phyloP scores from a whole-genome alignment of 2,888 invertebrate species.

The Malacosoma neustria region DNA sequence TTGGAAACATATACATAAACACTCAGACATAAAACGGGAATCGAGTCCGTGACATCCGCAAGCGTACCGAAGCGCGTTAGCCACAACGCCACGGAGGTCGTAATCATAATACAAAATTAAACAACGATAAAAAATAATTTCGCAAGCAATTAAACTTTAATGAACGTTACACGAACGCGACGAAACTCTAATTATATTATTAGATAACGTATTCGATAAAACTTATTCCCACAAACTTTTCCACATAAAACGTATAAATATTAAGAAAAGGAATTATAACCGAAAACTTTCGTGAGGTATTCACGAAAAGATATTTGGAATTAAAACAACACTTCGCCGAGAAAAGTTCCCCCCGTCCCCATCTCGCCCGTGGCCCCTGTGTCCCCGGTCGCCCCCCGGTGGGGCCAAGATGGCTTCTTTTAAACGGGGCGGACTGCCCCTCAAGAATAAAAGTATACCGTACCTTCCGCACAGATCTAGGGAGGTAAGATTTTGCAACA shows the following conservation, averaged over 20 bases:
- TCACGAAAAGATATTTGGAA: conserved; percentile 74
- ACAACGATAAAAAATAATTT: conserved; percentile 1
- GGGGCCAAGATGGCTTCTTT: conserved; percentile 73
- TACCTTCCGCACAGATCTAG: conserved; percentile 56
- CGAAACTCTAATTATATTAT: conserved; percentile 24
- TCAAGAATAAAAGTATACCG: conserved; percentile 69
- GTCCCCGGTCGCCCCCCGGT: conserved; percentile 32
- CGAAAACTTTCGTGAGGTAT: conserved; percentile 64
- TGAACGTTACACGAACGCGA: conserved; percentile 9
- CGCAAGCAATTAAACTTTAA: conserved; percentile 9
- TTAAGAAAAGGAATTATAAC: conserved; percentile 66
- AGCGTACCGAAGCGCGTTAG: too few species aligned
- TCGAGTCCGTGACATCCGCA: too few species aligned
- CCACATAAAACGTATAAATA: conserved; percentile 59
- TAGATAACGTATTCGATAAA: conserved; percentile 12
- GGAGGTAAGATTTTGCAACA: conserved; percentile 37
- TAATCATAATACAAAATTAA: too few species aligned
- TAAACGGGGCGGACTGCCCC: conserved; percentile 71
- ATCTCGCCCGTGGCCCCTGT: conserved; percentile 28
- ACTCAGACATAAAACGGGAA: too few species aligned
- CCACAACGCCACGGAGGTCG: too few species aligned
- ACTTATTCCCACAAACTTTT: conserved; percentile 2
- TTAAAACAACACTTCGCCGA: conserved; percentile 72
- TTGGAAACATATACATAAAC: too few species aligned
- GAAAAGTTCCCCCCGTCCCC: conserved; percentile 53